Conservation (phyloP, 1,140 invertebrate species). For the Drusus annulatus region DNA sequence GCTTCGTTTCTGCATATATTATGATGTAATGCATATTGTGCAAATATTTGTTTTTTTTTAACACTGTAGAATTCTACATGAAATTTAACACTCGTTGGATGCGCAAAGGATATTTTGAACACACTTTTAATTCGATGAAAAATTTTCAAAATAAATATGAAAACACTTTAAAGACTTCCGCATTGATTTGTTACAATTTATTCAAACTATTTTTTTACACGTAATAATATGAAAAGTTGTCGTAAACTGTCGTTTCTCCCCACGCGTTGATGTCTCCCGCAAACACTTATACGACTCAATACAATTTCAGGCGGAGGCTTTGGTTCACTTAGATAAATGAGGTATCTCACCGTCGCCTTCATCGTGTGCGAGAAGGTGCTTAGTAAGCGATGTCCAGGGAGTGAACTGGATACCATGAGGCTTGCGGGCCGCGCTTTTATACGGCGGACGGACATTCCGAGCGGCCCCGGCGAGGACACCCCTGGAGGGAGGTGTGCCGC, state of each 20-base stretch:
- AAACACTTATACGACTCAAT: not conserved
- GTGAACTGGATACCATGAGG: conserved; percentile 80
- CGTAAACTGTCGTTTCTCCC: not conserved
- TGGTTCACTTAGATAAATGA: conserved; percentile 20
- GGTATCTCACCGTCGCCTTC: conserved; percentile 67
- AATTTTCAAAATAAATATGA: too few relatives aligned
- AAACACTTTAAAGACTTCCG: too few relatives aligned
- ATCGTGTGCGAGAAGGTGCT: conserved; percentile 60
- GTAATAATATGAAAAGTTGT: too few relatives aligned
- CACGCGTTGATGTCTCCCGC: conserved; percentile 16
- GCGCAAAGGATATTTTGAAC: too few relatives aligned
- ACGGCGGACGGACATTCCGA: conserved; percentile 64
- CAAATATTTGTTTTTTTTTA: too few relatives aligned
- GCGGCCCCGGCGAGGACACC: conserved; percentile 16
- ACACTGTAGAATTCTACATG: too few relatives aligned
- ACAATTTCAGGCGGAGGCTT: not conserved
- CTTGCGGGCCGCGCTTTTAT: conserved; percentile 75
- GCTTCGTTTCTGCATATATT: too few relatives aligned
- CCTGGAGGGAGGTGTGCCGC: conserved; percentile 22
- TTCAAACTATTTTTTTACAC: too few relatives aligned
- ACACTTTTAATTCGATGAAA: too few relatives aligned
- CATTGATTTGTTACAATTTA: too few relatives aligned
- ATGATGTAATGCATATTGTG: too few relatives aligned
- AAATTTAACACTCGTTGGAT: too few relatives aligned
- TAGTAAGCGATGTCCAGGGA: conserved; percentile 72